Evolutionary conservation across 2,888 invertebrate species (phyloP).

Genomic region (Agrotis ipsilon): DNA sequence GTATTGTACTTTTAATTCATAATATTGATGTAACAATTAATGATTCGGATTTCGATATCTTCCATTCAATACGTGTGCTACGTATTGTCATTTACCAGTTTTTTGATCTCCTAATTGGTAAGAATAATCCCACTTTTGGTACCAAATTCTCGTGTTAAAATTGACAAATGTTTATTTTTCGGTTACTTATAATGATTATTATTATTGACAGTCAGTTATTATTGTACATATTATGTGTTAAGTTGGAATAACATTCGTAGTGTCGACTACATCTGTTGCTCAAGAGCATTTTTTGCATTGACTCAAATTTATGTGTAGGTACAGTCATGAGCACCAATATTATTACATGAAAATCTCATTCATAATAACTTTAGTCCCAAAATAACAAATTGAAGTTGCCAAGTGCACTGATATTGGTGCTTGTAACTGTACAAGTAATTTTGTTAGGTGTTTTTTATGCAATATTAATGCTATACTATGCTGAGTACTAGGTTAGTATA

Average conservation of each 20-base stretch:
- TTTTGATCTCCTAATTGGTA: slow-evolving; percentile 60
- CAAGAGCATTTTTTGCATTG: slow-evolving; percentile 66
- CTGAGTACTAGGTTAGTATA: slow-evolving; percentile 29
- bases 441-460: slow-evolving; percentile 52
- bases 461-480: slow-evolving; percentile 50
- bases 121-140: slow-evolving; percentile 49
- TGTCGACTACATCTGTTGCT: slow-evolving; percentile 59
- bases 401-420: background rate
- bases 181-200: slow-evolving; percentile 20
- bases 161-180: slow-evolving; percentile 45
- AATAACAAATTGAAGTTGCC: background rate
- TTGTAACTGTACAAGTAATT: slow-evolving; percentile 34
- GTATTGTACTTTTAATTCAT: slow-evolving; percentile 63
- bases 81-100: slow-evolving; percentile 41
- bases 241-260: slow-evolving; percentile 40
- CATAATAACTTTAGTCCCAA: background rate
- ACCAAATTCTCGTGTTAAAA: slow-evolving; percentile 59
- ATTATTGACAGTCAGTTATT: slow-evolving; percentile 33
- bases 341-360: background rate
- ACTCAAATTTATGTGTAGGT: slow-evolving; percentile 42
- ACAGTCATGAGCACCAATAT: background rate
- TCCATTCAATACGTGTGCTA: slow-evolving; percentile 35
- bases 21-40: slow-evolving; percentile 54
- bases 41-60: slow-evolving; percentile 48
- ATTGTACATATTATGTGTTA: slow-evolving; percentile 56